These are phyloP conservation scores for Samia ricini DNA, from an alignment of 1,140 invertebrate genomes.

Conservation along the genomic window DNA sequence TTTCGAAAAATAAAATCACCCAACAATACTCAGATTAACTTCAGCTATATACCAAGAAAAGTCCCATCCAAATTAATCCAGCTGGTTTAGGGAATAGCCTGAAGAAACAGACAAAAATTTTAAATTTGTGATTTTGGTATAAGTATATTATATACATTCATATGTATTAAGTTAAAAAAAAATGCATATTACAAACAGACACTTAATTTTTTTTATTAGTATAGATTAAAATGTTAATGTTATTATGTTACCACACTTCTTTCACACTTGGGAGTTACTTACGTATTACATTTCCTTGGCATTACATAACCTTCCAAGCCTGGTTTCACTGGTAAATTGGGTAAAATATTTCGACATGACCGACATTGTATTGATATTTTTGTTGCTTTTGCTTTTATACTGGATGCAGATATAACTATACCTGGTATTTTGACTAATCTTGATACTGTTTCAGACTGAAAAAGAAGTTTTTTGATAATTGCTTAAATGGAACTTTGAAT, in stretches of 20 bases:
- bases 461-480: conserved; percentile 36
- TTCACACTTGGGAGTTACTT: conserved; percentile 62
- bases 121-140: too few species aligned
- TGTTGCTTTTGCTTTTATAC: conserved; percentile 96
- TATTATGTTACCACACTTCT: background rate
- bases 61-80: too few species aligned
- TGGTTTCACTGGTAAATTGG: conserved; percentile 94
- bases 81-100: too few species aligned
- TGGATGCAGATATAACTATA: conserved; percentile 96
- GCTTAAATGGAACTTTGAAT: conserved; percentile 1
- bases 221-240: background rate
- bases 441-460: conserved; percentile 95
- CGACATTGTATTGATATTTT: conserved; percentile 97
- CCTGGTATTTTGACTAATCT: conserved; percentile 96
- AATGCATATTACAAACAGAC: too few species aligned
- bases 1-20: too few species aligned
- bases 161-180: too few species aligned
- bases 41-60: too few species aligned
- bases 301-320: conserved; percentile 98
- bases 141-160: too few species aligned
- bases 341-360: conserved; percentile 93
- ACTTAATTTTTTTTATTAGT: too few species aligned
- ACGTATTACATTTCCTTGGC: conserved; percentile 96
- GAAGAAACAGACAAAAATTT: too few species aligned
- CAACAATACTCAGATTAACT: too few species aligned